Evolutionary conservation across 2,888 invertebrate genomes (phyloP).

Genomic region (Bugulina stolonifera): DNA sequence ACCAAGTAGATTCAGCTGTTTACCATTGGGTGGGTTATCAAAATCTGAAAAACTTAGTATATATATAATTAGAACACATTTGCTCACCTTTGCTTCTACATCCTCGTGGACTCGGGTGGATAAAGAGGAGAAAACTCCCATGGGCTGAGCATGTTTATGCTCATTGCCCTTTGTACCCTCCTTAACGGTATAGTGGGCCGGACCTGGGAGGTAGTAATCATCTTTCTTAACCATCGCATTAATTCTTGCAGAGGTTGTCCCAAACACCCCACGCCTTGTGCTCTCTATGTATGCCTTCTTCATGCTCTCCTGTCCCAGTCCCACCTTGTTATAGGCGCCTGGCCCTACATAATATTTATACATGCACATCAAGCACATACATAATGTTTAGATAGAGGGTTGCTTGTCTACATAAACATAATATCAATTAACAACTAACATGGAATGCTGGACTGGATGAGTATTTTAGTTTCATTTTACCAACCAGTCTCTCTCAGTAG

Average conservation of each 20-base stretch:
- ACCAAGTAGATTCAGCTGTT: too few relatives aligned
- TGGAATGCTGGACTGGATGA: too few relatives aligned
- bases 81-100: conserved; percentile 24
- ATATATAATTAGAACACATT: too few relatives aligned
- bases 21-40: too few relatives aligned
- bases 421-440: too few relatives aligned
- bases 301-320: conserved; percentile 51
- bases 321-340: conserved; percentile 48
- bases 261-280: conserved; percentile 50
- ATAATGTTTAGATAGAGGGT: too few relatives aligned
- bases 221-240: conserved; percentile 40
- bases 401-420: too few relatives aligned
- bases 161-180: conserved; percentile 35
- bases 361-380: not conserved
- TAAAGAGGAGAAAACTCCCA: conserved; percentile 50
- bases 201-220: conserved; percentile 46
- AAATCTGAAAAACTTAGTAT: too few relatives aligned
- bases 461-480: too few relatives aligned
- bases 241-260: conserved; percentile 45
- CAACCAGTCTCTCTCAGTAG: too few relatives aligned
- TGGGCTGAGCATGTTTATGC: conserved; percentile 40
- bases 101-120: conserved; percentile 37
- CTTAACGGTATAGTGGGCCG: conserved; percentile 47
- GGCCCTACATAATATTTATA: conserved; percentile 38
- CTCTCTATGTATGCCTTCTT: conserved; percentile 50